Conservation (phyloP, 2,797 vertebrate genomes). For the Chelmon rostratus region DNA sequence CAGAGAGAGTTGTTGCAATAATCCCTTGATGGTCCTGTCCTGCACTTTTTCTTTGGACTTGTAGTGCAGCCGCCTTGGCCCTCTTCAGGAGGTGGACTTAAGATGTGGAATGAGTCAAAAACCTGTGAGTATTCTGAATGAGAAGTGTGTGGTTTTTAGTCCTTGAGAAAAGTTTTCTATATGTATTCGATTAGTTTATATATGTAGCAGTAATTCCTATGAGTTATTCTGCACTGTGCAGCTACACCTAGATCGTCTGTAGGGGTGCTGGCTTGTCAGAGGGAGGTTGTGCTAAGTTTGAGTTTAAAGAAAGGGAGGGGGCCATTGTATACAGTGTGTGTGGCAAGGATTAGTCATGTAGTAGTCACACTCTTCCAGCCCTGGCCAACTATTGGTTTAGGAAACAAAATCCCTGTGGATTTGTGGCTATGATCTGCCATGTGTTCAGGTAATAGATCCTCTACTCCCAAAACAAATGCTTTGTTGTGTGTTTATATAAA, state of each 20-base stretch:
- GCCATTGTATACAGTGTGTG: constrained; percentile 46
- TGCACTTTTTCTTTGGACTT: constrained; percentile 51
- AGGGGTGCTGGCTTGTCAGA: not conserved
- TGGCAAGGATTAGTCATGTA: constrained; percentile 70
- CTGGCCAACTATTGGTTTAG: constrained; percentile 68
- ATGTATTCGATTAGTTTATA: constrained; percentile 15
- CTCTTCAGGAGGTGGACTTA: constrained; percentile 50
- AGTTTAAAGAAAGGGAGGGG: constrained; percentile 20
- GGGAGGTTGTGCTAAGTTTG: constrained; percentile 12
- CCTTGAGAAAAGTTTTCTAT: constrained; percentile 4
- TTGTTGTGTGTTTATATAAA: constrained; percentile 68
- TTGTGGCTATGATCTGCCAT: constrained; percentile 75
- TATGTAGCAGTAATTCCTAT: not conserved
- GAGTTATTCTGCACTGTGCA: constrained; percentile 13
- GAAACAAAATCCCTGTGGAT: constrained; percentile 76
- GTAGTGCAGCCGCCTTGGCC: constrained; percentile 44
- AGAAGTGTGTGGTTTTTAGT: constrained; percentile 23
- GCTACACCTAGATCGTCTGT: not conserved
- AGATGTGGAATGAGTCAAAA: constrained; percentile 68
- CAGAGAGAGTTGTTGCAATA: constrained; percentile 64
- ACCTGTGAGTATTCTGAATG: constrained; percentile 73
- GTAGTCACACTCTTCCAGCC: constrained; percentile 61
- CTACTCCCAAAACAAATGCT: constrained; percentile 61
- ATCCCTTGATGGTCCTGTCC: constrained; percentile 46
- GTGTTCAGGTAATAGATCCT: constrained; percentile 76